These are phyloP conservation scores for Mormyrus lacerda DNA, from an alignment of 2,113 vertebrate genomes.

Conservation along the genomic window DNA sequence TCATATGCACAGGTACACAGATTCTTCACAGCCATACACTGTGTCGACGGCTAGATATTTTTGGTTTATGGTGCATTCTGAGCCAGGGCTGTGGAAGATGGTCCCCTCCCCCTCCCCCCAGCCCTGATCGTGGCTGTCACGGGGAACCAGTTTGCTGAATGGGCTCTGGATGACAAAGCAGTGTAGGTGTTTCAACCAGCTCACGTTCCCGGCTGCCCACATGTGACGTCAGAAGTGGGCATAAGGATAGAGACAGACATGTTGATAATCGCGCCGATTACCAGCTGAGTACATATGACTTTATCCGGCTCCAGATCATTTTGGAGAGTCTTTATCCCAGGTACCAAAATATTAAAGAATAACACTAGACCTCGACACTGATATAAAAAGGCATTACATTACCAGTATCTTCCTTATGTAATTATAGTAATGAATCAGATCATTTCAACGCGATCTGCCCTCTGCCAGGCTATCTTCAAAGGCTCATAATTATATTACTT, in stretches of 20 bases:
- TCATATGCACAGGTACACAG: neutral
- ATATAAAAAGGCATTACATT: neutral
- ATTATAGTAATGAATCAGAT: conserved; percentile 18
- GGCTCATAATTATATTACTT: neutral
- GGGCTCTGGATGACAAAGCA: neutral
- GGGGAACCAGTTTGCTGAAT: neutral
- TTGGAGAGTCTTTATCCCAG: neutral
- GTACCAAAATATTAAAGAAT: neutral
- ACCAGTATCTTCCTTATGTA: conserved; percentile 8
- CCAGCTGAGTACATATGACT: neutral
- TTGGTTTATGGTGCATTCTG: neutral
- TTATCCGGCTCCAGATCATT: neutral
- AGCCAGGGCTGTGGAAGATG: neutral
- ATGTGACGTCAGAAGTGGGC: neutral
- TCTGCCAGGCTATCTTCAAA: neutral
- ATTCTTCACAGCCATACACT: neutral
- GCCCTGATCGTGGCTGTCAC: neutral
- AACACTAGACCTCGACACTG: neutral
- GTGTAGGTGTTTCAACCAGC: neutral
- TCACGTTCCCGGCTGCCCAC: neutral
- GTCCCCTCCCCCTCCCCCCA: neutral
- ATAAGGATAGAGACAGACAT: neutral
- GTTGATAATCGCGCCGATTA: neutral
- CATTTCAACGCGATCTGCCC: neutral
- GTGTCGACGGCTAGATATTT: neutral